Evolutionary conservation across 2,888 invertebrate species (phyloP), one percentile per base, ranked within the genome.

Genomic region (Nemapogon koenigi): DNA sequence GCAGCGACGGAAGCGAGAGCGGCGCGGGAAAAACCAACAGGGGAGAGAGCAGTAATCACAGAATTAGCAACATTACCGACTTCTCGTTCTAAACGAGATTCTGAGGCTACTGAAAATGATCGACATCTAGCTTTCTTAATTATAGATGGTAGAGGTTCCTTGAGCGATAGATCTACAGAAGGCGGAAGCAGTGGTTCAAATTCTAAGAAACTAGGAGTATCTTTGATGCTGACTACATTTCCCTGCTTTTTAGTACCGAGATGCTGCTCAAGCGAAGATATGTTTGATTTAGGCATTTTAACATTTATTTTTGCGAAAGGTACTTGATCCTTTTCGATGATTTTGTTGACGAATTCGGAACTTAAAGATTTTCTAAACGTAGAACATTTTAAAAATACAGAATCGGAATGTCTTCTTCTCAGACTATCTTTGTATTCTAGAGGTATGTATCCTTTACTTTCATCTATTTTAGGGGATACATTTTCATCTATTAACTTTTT

Each of bases 41-140:
- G 80, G 81, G 82, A 84, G 54, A 80, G 64, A 75, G 72, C 72
- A 71, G 69, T 56, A 72, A 61, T 73, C 78, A 81, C 52, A 78
- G 72, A 80, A 76, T 83, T 84, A 83, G 83, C 79, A 64, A 78
- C 67, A 66, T 62, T 67, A 72, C 73, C 73, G 53, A 62, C 59
- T 51, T 70, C 62, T 53, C 55, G 53, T 53, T 66, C 62, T 65
- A 72, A 57, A 58, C 64, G 65, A 50, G 63, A 49, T 41, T 55
- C 52, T 46, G 62, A 52, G 50, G 62, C 58, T 57, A 71, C 45
- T 50, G 71, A 70, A 51, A 57, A 57, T 36, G 71, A 65, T 45
- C 71, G 61, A 45, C 38, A n/a, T 13, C 42, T 37, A 35, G 40
- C 35, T 35, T 42, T 64, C 49, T 66, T 69, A 49, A 65, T 65